Conservation (phyloP, 2,888 invertebrate genomes). For the Trichogramma dendrolimi region DNA sequence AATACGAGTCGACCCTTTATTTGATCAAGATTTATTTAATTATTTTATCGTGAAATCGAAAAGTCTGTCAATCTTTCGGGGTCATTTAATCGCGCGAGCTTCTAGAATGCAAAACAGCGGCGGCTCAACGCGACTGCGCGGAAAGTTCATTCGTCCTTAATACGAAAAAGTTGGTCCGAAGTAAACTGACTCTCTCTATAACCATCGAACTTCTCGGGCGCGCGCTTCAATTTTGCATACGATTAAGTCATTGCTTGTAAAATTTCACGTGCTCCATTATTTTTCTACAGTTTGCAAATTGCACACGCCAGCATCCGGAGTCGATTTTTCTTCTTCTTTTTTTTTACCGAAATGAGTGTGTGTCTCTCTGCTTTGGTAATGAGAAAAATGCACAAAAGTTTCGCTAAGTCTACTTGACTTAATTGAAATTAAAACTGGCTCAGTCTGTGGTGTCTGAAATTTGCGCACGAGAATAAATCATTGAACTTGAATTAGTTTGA, state of each 20-base stretch:
- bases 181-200: slow-evolving; percentile 5
- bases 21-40: too few species aligned
- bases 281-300: not conserved
- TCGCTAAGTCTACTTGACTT: not conserved
- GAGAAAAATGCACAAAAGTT: not conserved
- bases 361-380: not conserved
- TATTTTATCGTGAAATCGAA: too few species aligned
- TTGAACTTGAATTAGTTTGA: too few species aligned
- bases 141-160: not conserved
- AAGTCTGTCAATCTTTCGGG: too few species aligned
- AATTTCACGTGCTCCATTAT: slow-evolving; percentile 18
- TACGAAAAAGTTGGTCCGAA: slow-evolving; percentile 10
- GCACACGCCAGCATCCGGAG: not conserved
- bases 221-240: not conserved
- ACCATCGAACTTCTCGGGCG: not conserved
- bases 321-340: slow-evolving; percentile 10
- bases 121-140: not conserved
- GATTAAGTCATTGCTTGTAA: slow-evolving; percentile 14
- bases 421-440: not conserved
- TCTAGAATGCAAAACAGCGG: not conserved
- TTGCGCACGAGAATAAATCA: too few species aligned
- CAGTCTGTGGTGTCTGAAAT: not conserved
- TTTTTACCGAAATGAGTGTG: slow-evolving; percentile 3
- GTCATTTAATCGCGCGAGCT: not conserved
- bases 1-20: too few species aligned